Conservation (phyloP, 2,113 vertebrate species). For the Aspiorhynchus laticeps region DNA sequence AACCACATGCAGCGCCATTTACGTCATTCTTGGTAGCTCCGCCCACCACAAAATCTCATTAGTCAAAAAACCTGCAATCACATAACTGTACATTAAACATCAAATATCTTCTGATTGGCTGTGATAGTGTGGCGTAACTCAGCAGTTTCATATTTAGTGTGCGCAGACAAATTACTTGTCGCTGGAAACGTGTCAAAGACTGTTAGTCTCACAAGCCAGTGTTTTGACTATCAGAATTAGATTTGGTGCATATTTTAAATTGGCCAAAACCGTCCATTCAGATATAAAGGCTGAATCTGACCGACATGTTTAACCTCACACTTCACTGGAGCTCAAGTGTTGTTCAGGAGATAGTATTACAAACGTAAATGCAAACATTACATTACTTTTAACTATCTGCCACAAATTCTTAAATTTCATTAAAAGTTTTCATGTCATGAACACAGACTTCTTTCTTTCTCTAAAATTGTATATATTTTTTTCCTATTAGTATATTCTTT, state of each 20-base stretch:
- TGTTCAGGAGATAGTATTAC: not conserved
- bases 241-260: constrained; percentile 67
- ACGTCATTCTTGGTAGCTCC: not conserved
- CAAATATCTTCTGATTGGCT: constrained; percentile 4
- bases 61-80: not conserved
- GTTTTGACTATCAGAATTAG: not conserved
- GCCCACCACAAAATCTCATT: constrained; percentile 1
- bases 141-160: not conserved
- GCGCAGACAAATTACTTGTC: not conserved
- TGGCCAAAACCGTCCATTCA: not conserved
- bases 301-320: not conserved
- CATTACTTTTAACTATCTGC: not conserved
- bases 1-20: not conserved
- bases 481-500: no score
- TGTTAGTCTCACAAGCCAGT: constrained; percentile 5
- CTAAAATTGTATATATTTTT: no score
- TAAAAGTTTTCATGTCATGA: not conserved
- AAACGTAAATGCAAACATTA: not conserved
- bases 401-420: not conserved
- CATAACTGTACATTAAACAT: not conserved
- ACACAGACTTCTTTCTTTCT: not conserved
- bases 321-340: not conserved
- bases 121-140: not conserved
- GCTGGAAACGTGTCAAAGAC: not conserved
- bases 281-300: not conserved